Evolutionary conservation across 2,888 invertebrate genomes (phyloP), one percentile per base, ranked within the genome.

Genomic region (Stictocephala bisonia): DNA sequence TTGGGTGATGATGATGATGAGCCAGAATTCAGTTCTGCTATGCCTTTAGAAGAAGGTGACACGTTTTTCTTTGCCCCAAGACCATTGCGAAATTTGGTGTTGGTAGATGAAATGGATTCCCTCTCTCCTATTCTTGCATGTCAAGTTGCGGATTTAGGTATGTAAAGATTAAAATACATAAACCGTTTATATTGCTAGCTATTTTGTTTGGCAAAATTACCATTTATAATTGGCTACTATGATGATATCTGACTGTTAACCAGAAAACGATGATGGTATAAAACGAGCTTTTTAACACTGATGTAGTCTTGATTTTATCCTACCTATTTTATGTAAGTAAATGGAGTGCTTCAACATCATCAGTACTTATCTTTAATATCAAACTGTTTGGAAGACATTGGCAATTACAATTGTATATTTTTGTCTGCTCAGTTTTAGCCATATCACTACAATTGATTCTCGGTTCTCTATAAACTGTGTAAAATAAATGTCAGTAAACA

Each of bases 1-100:
- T 87, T 99, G 80, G 99, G 99, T 44, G 99, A 99, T 85, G 98
- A 99, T 82, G 99, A 99, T 83, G 99, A 98, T 83, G 99, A 99
- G 82, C 95, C 98, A 0, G 98, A 99, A 83, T 99, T 99, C 83
- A 97, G 97, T 84, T 97, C 97, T 15, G 96, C 97, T 0, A 97
- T 97, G 94, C 97, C 97, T 0, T 84, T 99, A 53, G 99, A 99
- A 84, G 99, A 99, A 84, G 99, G 98, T 6, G 99, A 99, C 82
- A 99, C 98, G 0, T 99, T 99, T 86, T 99, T 99, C 87, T 99
- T 99, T 86, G 97, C 96, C 0, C 98, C 99, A 0, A 88, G 99
- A 79, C 90, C 93, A 0, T 86, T 99, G 0, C 91, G 96, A 81
- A 99, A 99, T 87, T 88, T 99, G 41, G 96, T 99, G 0, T 86